phyloP scores from a whole-genome alignment of 1,140 invertebrate species.

The Battus philenor region DNA sequence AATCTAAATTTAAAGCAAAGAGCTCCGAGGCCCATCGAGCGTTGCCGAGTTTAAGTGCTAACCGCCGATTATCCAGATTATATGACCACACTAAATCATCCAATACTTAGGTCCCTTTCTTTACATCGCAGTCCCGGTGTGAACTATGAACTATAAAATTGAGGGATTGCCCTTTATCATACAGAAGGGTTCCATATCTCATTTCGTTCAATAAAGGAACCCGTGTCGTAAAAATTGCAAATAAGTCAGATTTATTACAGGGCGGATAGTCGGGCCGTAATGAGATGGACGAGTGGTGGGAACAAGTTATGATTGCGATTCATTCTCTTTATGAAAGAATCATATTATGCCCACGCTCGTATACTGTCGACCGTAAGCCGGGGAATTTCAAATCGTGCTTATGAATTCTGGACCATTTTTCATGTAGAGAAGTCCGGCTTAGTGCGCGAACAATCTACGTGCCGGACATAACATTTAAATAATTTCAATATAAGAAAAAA shows the following conservation, averaged over 20 bases:
- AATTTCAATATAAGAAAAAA: too few species aligned
- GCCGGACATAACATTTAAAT: too few species aligned
- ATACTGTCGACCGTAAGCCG: conserved; percentile 3
- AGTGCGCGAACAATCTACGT: too few species aligned
- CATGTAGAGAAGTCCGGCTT: too few species aligned
- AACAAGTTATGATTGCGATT: conserved; percentile 34
- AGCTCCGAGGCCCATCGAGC: conserved; percentile 25
- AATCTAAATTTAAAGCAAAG: conserved; percentile 25
- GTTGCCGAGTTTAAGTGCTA: conserved; percentile 47
- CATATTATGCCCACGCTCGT: background rate
- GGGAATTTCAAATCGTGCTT: conserved; percentile 19
- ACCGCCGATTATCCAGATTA: conserved; percentile 65
- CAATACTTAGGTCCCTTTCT: conserved; percentile 54
- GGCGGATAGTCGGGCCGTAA: conserved; percentile 34
- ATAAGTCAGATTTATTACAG: conserved; percentile 52
- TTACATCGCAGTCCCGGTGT: conserved; percentile 35
- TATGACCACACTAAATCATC: conserved; percentile 66
- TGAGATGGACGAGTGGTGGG: conserved; percentile 40
- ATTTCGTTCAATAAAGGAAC: conserved; percentile 47
- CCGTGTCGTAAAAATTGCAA: conserved; percentile 62
- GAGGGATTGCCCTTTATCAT: conserved; percentile 53
- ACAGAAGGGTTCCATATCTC: conserved; percentile 61
- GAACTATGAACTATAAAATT: conserved; percentile 71
- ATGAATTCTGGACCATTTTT: conserved; percentile 17
- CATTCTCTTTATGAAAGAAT: conserved; percentile 22